These are phyloP conservation scores for Crotalus horridus DNA, from an alignment of 2,113 vertebrate genomes.

Conservation along the genomic window DNA sequence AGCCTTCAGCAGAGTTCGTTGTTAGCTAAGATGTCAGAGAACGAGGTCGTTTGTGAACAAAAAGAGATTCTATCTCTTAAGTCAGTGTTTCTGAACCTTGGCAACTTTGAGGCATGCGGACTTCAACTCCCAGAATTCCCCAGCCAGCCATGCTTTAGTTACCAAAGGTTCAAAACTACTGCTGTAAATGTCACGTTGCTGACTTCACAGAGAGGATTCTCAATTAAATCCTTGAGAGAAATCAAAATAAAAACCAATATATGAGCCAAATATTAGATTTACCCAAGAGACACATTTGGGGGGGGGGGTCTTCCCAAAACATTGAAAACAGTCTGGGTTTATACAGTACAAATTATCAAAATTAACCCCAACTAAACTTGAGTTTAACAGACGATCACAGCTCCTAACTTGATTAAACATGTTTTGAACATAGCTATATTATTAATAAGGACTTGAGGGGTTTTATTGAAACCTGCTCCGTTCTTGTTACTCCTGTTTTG, in stretches of 20 bases:
- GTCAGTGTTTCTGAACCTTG: background rate
- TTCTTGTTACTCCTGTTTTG: background rate
- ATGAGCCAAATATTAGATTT: background rate
- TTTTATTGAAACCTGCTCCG: background rate
- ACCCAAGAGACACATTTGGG: background rate
- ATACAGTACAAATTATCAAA: background rate
- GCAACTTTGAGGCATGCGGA: background rate
- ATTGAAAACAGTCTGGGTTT: background rate
- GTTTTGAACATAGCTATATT: background rate
- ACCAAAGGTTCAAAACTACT: too few relatives aligned
- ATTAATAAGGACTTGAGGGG: background rate
- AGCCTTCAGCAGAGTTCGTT: background rate
- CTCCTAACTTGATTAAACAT: background rate
- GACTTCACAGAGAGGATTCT: background rate
- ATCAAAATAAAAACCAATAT: background rate
- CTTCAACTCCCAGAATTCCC: background rate
- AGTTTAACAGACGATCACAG: background rate
- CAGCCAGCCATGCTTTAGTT: too few relatives aligned
- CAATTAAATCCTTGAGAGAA: background rate
- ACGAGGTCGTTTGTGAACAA: background rate
- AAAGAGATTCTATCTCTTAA: background rate
- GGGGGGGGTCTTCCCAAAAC: background rate
- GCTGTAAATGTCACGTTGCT: background rate
- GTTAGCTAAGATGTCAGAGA: background rate
- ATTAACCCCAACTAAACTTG: background rate